Conservation (phyloP, 2,113 vertebrate species). For the Pygoscelis adeliae region DNA sequence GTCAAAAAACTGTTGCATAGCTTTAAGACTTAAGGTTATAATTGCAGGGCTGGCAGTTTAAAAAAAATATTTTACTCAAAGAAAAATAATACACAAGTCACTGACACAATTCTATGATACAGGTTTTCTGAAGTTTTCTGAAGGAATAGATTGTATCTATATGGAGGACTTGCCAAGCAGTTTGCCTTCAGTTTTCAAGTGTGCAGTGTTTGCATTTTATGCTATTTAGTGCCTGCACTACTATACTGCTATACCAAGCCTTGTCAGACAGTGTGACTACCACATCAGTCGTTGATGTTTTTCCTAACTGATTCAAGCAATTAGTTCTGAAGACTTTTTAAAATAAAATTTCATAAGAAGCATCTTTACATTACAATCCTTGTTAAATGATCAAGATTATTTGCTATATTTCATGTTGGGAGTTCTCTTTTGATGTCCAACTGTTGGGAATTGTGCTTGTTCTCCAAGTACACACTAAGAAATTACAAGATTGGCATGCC, state of each 20-base stretch:
- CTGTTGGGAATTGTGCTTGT: not conserved
- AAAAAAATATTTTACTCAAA: not conserved
- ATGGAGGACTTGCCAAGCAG: not conserved
- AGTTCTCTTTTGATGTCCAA: not conserved
- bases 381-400: not conserved
- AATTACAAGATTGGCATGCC: not conserved
- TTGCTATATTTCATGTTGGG: not conserved
- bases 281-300: not conserved
- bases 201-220: not conserved
- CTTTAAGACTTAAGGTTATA: not conserved
- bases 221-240: not conserved
- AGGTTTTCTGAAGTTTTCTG: not conserved
- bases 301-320: not conserved
- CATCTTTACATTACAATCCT: not conserved
- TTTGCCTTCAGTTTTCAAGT: not conserved
- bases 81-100: not conserved
- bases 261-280: not conserved
- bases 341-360: not conserved
- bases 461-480: not conserved
- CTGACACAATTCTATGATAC: not conserved
- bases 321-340: not conserved
- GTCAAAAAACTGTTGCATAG: not conserved
- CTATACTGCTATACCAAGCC: not conserved
- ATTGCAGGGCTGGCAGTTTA: not conserved
- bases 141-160: not conserved